phyloP scores from a whole-genome alignment of 92 coral and sea anemone species.

The Actinernus sp. region DNA sequence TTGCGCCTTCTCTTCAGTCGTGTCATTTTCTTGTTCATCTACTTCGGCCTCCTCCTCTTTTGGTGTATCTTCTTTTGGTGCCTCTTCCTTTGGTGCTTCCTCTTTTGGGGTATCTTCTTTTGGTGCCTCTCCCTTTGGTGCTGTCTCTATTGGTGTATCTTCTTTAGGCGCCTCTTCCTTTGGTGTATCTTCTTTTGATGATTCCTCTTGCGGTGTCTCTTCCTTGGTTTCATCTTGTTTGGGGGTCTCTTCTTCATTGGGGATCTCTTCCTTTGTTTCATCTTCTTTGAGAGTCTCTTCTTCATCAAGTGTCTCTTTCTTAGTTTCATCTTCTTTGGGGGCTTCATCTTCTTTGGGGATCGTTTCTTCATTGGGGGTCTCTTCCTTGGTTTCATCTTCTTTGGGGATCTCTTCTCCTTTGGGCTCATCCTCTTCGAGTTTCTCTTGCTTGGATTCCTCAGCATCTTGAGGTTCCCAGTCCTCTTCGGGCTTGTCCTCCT shows the following conservation, averaged over 20 bases:
- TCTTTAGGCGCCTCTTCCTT: background rate
- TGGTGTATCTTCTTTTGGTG: background rate
- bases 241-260: conserved; percentile 13
- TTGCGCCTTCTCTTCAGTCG: no score
- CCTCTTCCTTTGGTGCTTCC: background rate
- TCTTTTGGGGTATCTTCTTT: background rate
- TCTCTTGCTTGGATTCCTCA: background rate
- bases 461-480: background rate
- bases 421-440: background rate
- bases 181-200: background rate
- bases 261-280: background rate
- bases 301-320: background rate
- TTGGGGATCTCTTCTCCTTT: background rate
- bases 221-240: conserved; percentile 4
- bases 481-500: background rate
- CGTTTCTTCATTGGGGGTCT: conserved; percentile 1
- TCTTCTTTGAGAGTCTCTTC: background rate
- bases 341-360: background rate
- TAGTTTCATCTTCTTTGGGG: background rate
- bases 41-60: background rate
- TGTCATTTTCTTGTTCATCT: background rate
- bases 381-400: background rate
- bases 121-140: background rate
- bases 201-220: conserved; percentile 3
- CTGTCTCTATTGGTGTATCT: background rate